Conservation (phyloP, 2,888 invertebrate genomes). For the Adelphocoris suturalis region DNA sequence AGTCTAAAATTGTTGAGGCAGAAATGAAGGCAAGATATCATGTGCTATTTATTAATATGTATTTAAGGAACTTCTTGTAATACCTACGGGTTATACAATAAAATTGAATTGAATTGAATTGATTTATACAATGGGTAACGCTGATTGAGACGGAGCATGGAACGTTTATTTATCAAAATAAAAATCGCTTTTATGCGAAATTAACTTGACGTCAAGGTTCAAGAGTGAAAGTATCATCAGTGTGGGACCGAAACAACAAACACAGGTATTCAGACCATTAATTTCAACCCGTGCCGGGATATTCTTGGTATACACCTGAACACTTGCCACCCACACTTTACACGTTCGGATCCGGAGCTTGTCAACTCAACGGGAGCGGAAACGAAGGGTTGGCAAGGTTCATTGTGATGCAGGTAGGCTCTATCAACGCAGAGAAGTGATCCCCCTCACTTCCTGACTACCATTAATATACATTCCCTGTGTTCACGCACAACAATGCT, state of each 20-base stretch:
- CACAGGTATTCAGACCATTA: not conserved
- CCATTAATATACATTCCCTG: not conserved
- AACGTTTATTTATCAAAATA: no score
- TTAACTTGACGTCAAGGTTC: no score
- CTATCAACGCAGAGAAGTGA: conserved; percentile 22
- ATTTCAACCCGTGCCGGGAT: not conserved
- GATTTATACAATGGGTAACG: no score
- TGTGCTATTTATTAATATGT: no score
- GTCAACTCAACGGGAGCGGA: conserved; percentile 6
- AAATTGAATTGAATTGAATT: no score
- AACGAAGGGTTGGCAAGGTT: conserved; percentile 26
- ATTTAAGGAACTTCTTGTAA: no score
- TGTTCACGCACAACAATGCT: conserved; percentile 12
- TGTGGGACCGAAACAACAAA: not conserved
- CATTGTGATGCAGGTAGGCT: conserved; percentile 16
- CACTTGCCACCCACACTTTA: not conserved
- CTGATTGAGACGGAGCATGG: no score
- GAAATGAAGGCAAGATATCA: no score
- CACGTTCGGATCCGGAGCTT: not conserved
- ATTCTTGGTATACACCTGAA: not conserved
- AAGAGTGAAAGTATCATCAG: no score
- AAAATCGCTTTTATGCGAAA: no score
- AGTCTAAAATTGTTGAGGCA: no score
- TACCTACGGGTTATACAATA: no score
- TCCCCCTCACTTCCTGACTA: conserved; percentile 21